phyloP scores from a whole-genome alignment of 2,888 invertebrate genomes.

The Pteria penguin region DNA sequence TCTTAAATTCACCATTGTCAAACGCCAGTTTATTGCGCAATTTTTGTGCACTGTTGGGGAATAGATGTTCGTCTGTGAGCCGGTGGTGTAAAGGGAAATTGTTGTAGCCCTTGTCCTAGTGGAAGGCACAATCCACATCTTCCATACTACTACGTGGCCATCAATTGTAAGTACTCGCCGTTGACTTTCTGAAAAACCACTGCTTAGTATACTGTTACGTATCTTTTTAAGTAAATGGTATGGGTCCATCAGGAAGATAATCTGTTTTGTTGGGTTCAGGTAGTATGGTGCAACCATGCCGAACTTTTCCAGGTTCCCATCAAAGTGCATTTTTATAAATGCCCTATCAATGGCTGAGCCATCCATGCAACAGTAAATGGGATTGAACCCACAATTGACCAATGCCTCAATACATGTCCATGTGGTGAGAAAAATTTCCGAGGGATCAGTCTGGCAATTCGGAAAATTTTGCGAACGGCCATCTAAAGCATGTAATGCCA shows the following conservation, averaged over 20 bases:
- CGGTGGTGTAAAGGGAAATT: background rate
- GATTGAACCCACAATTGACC: background rate
- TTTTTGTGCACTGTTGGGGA: constrained; percentile 23
- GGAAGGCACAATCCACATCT: constrained; percentile 12
- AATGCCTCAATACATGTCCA: constrained; percentile 27
- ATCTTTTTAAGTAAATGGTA: constrained; percentile 30
- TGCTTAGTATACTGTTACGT: constrained; percentile 19
- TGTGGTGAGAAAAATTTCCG: constrained; percentile 18
- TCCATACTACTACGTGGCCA: background rate
- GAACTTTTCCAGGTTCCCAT: background rate
- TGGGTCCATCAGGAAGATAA: constrained; percentile 34
- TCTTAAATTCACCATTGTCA: constrained; percentile 9
- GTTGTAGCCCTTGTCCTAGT: constrained; percentile 1
- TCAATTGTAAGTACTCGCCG: constrained; percentile 1
- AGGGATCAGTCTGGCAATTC: constrained; percentile 10
- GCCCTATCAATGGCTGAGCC: constrained; percentile 17
- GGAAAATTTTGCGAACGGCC: constrained; percentile 28
- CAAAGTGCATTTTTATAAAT: constrained; percentile 15
- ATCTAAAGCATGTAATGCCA: constrained; percentile 34
- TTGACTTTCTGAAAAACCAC: constrained; percentile 21
- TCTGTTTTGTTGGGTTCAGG: constrained; percentile 1
- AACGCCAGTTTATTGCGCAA: constrained; percentile 26
- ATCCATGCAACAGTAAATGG: constrained; percentile 27
- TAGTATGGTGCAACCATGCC: constrained; percentile 11
- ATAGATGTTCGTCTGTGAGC: constrained; percentile 1